These are phyloP conservation scores for Macquaria ambigua DNA, from an alignment of 2,113 vertebrate species.

Conservation along the genomic window DNA sequence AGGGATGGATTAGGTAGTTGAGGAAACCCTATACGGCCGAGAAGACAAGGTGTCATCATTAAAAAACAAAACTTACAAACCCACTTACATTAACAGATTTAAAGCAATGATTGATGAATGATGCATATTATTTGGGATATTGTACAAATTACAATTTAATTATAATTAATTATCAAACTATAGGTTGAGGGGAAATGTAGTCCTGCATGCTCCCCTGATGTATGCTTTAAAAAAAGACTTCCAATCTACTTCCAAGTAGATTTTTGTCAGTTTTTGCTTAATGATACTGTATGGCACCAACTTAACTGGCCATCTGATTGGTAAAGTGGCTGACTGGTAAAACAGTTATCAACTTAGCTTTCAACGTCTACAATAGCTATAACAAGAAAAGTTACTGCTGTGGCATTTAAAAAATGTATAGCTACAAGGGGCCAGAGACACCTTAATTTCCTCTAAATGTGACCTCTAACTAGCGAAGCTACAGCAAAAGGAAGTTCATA, in stretches of 20 bases:
- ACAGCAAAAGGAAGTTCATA: neutral
- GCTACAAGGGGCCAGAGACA: neutral
- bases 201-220: neutral
- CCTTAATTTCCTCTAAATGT: neutral
- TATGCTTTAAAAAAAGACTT: neutral
- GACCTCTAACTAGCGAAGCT: neutral
- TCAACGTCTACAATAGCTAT: neutral
- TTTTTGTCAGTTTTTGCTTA: neutral
- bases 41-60: neutral
- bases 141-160: no score
- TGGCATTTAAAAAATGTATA: neutral
- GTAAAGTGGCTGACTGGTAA: neutral
- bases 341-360: neutral
- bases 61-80: conserved; percentile 1
- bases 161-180: neutral
- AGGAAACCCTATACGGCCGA: neutral
- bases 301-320: neutral
- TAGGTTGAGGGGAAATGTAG: neutral
- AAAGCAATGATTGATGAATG: neutral
- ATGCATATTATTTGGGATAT: neutral
- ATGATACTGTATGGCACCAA: neutral
- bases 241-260: neutral
- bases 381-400: neutral
- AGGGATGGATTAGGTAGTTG: neutral
- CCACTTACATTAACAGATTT: neutral